A percentile compares a stretch with the other conserved stretches of the same genome.
These are phyloP conservation scores for Threskiornis aethiopicus DNA, from an alignment of 2,797 vertebrate genomes.

Conservation along the genomic window DNA sequence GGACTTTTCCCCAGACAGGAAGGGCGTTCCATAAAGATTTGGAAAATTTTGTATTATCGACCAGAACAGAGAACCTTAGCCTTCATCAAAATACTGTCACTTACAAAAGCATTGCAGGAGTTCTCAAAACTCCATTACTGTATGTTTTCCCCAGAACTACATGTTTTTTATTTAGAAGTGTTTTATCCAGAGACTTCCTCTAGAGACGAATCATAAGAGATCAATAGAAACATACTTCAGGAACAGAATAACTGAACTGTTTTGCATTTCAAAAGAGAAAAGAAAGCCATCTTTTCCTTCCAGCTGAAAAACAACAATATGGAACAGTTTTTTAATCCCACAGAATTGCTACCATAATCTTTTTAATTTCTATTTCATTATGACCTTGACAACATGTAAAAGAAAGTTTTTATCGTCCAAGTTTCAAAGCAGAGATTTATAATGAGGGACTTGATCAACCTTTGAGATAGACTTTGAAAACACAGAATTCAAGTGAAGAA, in stretches of 20 bases:
- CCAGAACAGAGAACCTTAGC: background rate
- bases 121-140: background rate
- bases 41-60: background rate
- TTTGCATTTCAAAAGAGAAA: slow-evolving; percentile 1
- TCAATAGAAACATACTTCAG: background rate
- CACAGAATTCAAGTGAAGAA: background rate
- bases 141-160: background rate
- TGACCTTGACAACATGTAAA: background rate
- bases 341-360: background rate
- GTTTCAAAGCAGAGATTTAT: background rate
- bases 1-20: background rate
- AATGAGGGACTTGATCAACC: background rate
- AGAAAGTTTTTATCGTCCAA: background rate
- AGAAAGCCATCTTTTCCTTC: background rate
- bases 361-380: background rate
- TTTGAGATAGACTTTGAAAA: slow-evolving; percentile 3
- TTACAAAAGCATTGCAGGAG: background rate
- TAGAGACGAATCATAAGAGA: background rate
- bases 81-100: background rate
- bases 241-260: background rate
- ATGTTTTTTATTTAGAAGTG: background rate
- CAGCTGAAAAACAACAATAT: background rate
- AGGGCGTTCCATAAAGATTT: background rate
- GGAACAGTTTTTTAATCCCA: background rate
- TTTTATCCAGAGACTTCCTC: background rate